phyloP scores from a whole-genome alignment of 2,797 vertebrate species.

The Prionace glauca region DNA sequence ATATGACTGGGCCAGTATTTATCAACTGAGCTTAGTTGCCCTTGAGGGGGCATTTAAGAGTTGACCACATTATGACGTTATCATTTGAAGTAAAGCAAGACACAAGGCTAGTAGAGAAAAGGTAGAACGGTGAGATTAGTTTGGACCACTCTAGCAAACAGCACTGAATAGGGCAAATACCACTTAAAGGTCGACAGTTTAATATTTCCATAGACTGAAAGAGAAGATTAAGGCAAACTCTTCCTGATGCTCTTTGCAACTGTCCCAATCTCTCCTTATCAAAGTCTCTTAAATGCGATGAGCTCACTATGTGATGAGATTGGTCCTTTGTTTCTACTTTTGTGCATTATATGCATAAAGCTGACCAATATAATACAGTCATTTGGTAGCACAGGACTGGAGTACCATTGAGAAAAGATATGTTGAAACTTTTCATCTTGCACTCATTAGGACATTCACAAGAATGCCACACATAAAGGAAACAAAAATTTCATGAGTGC shows the following conservation, averaged over 20 bases:
- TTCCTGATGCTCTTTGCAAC: neutral
- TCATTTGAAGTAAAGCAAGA: neutral
- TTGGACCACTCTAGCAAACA: neutral
- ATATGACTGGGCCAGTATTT: too few species aligned
- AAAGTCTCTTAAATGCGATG: neutral
- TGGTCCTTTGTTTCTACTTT: neutral
- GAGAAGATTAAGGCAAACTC: neutral
- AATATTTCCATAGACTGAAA: neutral
- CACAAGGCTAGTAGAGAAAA: neutral
- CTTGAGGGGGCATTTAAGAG: too few species aligned
- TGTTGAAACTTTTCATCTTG: too few species aligned
- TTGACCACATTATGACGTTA: neutral
- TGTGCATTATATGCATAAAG: neutral
- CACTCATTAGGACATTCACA: too few species aligned
- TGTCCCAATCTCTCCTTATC: neutral
- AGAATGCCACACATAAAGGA: too few species aligned
- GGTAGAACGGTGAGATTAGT: neutral
- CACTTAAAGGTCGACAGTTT: neutral
- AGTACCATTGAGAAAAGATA: too few species aligned
- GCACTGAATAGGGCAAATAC: neutral
- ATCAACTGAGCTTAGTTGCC: too few species aligned
- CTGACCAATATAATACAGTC: neutral
- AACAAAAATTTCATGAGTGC: too few species aligned
- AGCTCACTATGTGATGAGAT: neutral
- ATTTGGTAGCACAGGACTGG: too few species aligned